Conservation (phyloP, 92 coral and sea anemone genomes). For the Actinostola sp. region DNA sequence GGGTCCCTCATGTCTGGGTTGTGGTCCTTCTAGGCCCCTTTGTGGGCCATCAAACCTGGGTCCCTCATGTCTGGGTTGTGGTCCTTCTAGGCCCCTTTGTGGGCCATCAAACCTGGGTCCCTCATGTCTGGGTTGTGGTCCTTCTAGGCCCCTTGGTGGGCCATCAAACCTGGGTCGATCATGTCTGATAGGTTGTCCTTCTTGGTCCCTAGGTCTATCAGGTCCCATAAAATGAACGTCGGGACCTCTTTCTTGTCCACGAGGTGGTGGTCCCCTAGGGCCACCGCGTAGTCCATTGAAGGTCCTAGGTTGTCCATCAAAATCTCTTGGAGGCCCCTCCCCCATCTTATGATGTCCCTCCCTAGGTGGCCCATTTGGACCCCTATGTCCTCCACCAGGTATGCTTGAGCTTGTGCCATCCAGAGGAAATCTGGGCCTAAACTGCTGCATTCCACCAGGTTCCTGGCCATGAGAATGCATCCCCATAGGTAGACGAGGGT, state of each 20-base stretch:
- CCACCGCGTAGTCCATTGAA: slow-evolving; percentile 9
- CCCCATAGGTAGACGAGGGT: slow-evolving; percentile 50
- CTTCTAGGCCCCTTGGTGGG: slow-evolving; percentile 65
- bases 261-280: slow-evolving; percentile 47
- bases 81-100: slow-evolving; percentile 75
- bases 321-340: slow-evolving; percentile 9
- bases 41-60: slow-evolving; percentile 32
- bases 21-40: slow-evolving; percentile 69
- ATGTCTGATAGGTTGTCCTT: slow-evolving; percentile 45
- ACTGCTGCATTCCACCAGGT: slow-evolving; percentile 34
- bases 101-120: slow-evolving; percentile 29
- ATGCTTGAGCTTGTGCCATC: slow-evolving; percentile 16
- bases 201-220: slow-evolving; percentile 24
- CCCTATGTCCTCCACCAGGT: slow-evolving; percentile 8
- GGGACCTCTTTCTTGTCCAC: slow-evolving; percentile 39
- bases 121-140: slow-evolving; percentile 43
- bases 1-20: slow-evolving; percentile 28
- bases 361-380: slow-evolving; percentile 8
- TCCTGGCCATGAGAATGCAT: slow-evolving; percentile 38
- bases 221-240: neutral
- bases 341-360: slow-evolving; percentile 7
- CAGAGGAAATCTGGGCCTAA: slow-evolving; percentile 60
- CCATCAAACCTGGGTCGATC: slow-evolving; percentile 30
- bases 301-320: slow-evolving; percentile 15
- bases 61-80: slow-evolving; percentile 25